phyloP scores from a whole-genome alignment of 2,888 invertebrate species.

The Cheilosia grossa region DNA sequence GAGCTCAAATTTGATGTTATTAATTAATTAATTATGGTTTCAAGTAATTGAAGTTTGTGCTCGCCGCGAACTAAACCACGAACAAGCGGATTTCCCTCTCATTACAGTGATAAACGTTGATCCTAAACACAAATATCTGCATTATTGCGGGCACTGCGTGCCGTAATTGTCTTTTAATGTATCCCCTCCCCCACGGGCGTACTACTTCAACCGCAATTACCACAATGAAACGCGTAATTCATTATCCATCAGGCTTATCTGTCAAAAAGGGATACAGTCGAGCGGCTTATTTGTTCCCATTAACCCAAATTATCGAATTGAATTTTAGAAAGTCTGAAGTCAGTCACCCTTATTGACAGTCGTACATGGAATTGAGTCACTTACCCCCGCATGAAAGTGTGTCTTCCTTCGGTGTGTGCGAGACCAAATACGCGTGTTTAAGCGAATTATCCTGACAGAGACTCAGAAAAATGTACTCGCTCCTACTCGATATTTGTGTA shows the following conservation, averaged over 20 bases:
- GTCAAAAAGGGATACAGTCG: constrained; percentile 11
- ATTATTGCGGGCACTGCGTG: neutral
- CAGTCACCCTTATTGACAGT: too few relatives aligned
- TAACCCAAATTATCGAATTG: constrained; percentile 49
- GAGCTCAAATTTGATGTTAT: constrained; percentile 26
- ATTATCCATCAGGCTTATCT: neutral
- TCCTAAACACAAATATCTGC: constrained; percentile 41
- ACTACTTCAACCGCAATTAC: constrained; percentile 33
- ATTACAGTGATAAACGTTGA: constrained; percentile 24
- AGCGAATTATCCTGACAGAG: constrained; percentile 8
- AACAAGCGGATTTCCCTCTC: constrained; percentile 12
- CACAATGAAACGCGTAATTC: constrained; percentile 22
- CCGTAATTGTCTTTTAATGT: constrained; percentile 32
- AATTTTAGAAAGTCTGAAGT: constrained; percentile 15
- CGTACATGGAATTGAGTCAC: too few relatives aligned
- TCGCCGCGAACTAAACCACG: constrained; percentile 11
- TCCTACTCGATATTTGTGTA: neutral
- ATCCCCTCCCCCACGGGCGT: neutral
- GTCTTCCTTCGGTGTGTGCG: too few relatives aligned
- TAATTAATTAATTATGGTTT: constrained; percentile 42
- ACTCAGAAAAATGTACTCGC: constrained; percentile 9
- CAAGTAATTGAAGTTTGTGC: constrained; percentile 38
- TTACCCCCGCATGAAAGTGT: too few relatives aligned
- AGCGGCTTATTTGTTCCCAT: constrained; percentile 27
- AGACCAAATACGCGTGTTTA: constrained; percentile 4